Base-by-base conservation (phyloP, 2,797 vertebrate species). In the Setipinna tenuifilis region DNA sequence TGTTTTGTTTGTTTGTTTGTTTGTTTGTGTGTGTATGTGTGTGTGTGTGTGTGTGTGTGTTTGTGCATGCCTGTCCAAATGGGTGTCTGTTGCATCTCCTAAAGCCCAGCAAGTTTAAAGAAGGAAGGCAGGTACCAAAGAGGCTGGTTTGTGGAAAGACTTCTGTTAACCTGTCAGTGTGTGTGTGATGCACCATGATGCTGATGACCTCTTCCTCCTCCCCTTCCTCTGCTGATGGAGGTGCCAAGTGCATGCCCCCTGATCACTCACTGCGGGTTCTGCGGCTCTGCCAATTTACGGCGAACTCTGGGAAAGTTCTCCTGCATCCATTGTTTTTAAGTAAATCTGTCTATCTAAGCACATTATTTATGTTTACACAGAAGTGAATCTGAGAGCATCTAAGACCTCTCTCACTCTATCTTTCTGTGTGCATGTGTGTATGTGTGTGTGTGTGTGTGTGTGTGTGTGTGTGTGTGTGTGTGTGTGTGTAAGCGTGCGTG, bases 141-240 rank as follows among this genome's bases (percentile, higher is more conserved):
- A 41, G 71, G 6, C 35, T 78, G 31, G 35, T 19, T 0, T 17
- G 16, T 35, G 19, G 6, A 41, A 25, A 44, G 31, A 41, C 41
- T 78, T 19, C 35, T 78, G 31, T 78, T 31, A 9, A 21, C 31
- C 71, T 41, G 71, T 44, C 71, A 92, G 90, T 90, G 89, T 93
- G 94, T 93, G 95, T 95, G 91, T 91, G 85, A 19, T 21, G 71
- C 35, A 16, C 16, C 71, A 90, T 91, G 91, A 90, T n/a, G 85
- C 91, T 86, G 88, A 89, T 89, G 92, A 84, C 87, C 91, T 50
- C 82, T 84, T 88, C 91, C 89, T 92, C 91, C 90, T 90, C 93
- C 93, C 95, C 91, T 90, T 91, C 94, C 94, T 94, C 88, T 91
- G 85, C 90, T 93, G 93, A 92, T 91, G 91, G 93, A 95, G 92